Evolutionary conservation across 2,888 invertebrate genomes (phyloP).

Genomic region (Tholera decimalis): DNA sequence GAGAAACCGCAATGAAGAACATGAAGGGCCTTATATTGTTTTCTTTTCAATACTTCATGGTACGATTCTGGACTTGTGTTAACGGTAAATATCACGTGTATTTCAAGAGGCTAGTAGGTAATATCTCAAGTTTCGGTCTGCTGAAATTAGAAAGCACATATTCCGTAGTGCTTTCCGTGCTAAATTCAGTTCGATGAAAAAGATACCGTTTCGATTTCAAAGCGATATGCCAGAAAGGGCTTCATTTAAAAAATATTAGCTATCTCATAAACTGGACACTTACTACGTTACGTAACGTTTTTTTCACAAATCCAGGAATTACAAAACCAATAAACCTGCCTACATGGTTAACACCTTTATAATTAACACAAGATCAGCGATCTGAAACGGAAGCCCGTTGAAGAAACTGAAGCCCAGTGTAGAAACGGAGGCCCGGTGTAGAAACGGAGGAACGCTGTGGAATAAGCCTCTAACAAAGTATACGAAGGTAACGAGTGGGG

Average conservation of each 20-base stretch:
- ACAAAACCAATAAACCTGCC: not conserved
- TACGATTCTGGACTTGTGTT: constrained; percentile 1
- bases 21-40: constrained; percentile 1
- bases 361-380: constrained; percentile 41
- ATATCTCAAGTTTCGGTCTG: constrained; percentile 27
- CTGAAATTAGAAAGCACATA: constrained; percentile 32
- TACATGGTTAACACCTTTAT: constrained; percentile 37
- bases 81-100: constrained; percentile 22
- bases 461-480: constrained; percentile 65
- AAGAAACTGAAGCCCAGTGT: constrained; percentile 56
- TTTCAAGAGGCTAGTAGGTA: constrained; percentile 21
- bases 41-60: not conserved
- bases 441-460: constrained; percentile 49
- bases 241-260: not conserved
- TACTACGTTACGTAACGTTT: not conserved
- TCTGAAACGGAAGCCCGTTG: constrained; percentile 44
- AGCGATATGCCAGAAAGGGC: not conserved
- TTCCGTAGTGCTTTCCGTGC: constrained; percentile 16
- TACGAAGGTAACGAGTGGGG: constrained; percentile 75
- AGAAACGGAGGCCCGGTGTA: constrained; percentile 52
- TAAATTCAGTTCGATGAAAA: constrained; percentile 5
- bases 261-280: not conserved
- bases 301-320: not conserved
- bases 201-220: constrained; percentile 21
- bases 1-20: constrained; percentile 24